These are phyloP conservation scores for Scalopus aquaticus DNA, from an alignment of 2,113 vertebrate genomes.

Conservation along the genomic window DNA sequence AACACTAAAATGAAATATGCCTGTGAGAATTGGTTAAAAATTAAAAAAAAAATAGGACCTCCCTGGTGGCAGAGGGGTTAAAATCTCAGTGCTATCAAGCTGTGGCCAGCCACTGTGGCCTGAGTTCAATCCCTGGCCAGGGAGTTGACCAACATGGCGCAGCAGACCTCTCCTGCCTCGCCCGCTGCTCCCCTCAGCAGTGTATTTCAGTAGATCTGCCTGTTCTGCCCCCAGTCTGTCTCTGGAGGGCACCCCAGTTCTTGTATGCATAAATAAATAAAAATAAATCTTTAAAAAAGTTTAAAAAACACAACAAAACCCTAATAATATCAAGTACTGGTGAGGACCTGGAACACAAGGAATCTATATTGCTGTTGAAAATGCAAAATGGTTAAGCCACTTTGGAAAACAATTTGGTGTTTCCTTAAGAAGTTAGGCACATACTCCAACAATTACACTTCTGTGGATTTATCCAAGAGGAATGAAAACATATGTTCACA, in stretches of 20 bases:
- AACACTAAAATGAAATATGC: background rate
- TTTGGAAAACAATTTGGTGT: background rate
- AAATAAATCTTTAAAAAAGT: too few relatives aligned
- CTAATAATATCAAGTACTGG: background rate
- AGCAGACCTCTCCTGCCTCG: too few relatives aligned
- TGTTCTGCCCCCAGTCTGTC: too few relatives aligned
- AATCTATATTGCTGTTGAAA: background rate
- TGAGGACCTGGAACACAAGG: background rate
- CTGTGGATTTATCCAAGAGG: slow-evolving; percentile 38
- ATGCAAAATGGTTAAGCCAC: background rate
- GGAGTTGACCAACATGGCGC: too few relatives aligned
- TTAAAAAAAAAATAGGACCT: background rate
- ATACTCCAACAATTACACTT: slow-evolving; percentile 30
- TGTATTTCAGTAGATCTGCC: too few relatives aligned
- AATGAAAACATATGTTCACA: slow-evolving; percentile 44
- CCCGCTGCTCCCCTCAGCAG: too few relatives aligned
- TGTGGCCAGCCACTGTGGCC: too few relatives aligned
- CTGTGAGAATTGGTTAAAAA: background rate
- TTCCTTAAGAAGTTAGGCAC: slow-evolving; percentile 30
- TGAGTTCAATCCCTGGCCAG: too few relatives aligned
- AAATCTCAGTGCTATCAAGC: too few relatives aligned
- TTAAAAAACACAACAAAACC: background rate
- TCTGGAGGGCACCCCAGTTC: too few relatives aligned
- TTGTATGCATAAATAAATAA: too few relatives aligned
- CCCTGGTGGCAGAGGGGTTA: too few relatives aligned